Evolutionary conservation across 2,113 vertebrate species (phyloP).

Genomic region (Odocoileus hemionus): DNA sequence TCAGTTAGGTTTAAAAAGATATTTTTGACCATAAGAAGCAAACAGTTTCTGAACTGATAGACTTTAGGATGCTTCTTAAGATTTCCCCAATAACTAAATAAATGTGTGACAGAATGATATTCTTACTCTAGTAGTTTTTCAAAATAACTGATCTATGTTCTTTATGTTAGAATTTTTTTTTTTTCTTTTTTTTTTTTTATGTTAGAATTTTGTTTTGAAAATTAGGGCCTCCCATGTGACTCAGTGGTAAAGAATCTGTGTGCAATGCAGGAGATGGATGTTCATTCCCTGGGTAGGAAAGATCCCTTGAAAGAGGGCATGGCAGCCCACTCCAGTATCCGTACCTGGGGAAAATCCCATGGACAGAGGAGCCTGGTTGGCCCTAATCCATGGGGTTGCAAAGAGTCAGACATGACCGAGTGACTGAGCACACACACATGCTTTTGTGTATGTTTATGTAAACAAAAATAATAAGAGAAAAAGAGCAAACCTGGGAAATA

Average conservation of each 20-base stretch:
- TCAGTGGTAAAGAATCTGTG: not conserved
- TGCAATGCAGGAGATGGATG: not conserved
- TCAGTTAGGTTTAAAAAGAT: not conserved
- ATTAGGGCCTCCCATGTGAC: not conserved
- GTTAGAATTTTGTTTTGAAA: conserved; percentile 3
- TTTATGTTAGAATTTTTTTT: not conserved
- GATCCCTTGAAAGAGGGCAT: not conserved
- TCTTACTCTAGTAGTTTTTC: not conserved
- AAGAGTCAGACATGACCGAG: not conserved
- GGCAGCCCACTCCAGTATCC: not conserved
- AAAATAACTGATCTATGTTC: not conserved
- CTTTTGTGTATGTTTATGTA: not conserved
- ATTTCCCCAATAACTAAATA: not conserved
- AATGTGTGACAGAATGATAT: not conserved
- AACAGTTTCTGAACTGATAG: not conserved
- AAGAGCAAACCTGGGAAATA: not conserved
- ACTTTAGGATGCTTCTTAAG: not conserved
- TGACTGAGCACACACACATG: not conserved
- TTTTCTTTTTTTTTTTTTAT: too few species aligned
- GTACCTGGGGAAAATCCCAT: not conserved
- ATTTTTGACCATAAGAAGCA: not conserved
- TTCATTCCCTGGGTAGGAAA: not conserved
- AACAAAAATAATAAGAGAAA: not conserved
- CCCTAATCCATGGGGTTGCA: not conserved
- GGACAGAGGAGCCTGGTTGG: not conserved